Evolutionary conservation across 2,113 vertebrate genomes (phyloP).

Genomic region (Microcebus ravelobensis): DNA sequence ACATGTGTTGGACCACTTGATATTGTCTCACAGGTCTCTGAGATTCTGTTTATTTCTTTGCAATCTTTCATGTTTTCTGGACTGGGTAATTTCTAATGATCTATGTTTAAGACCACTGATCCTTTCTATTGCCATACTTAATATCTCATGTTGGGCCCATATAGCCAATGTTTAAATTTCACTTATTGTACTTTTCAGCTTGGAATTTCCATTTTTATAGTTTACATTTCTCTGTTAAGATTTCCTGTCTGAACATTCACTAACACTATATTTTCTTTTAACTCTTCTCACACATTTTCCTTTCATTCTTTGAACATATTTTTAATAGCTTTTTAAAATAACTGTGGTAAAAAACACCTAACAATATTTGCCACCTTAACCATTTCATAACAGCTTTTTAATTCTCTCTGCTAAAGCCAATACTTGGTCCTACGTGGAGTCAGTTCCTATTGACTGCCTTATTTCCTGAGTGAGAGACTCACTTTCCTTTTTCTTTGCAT

Average conservation of each 20-base stretch:
- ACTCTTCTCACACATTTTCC: neutral
- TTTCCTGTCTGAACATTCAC: neutral
- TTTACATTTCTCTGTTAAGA: neutral
- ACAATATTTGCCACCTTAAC: neutral
- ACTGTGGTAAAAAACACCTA: neutral
- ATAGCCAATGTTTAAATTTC: neutral
- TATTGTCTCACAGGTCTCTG: neutral
- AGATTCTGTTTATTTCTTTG: neutral
- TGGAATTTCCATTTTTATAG: neutral
- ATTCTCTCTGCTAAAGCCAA: neutral
- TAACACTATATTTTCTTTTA: neutral
- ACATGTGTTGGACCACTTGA: neutral
- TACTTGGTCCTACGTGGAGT: neutral
- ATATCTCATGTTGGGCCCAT: neutral
- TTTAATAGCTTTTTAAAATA: neutral
- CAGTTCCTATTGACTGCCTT: neutral
- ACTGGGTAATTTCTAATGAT: neutral
- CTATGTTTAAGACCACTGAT: neutral
- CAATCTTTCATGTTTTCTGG: neutral
- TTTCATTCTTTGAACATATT: neutral
- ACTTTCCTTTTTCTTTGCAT: neutral
- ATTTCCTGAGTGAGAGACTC: neutral
- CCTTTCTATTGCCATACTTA: neutral
- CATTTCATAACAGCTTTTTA: neutral
- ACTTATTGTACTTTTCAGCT: neutral